Conservation (phyloP, 2,888 invertebrate species). For the Tortrix viridana region DNA sequence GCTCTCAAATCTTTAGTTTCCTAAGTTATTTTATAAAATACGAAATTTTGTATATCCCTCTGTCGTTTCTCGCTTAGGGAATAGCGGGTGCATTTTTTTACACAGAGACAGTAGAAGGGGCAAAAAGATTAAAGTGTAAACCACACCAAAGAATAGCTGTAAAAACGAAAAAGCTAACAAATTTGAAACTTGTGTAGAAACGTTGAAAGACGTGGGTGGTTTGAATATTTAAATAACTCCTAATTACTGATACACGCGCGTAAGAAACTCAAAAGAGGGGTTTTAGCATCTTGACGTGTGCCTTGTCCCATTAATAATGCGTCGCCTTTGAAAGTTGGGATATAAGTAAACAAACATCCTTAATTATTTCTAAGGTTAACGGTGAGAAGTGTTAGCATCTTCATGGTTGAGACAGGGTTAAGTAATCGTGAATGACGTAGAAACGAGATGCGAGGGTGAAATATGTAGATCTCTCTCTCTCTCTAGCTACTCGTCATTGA, state of each 20-base stretch:
- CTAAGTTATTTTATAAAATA: too few species aligned
- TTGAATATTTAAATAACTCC: constrained; percentile 52
- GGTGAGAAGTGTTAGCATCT: constrained; percentile 15
- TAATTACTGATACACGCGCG: constrained; percentile 52
- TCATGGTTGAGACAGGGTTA: neutral
- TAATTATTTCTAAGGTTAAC: constrained; percentile 26
- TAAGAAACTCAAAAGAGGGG: constrained; percentile 55
- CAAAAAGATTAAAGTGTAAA: neutral
- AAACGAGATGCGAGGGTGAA: neutral
- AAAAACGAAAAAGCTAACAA: too few species aligned
- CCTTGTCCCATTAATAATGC: constrained; percentile 54
- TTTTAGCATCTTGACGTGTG: constrained; percentile 50
- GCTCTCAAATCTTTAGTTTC: too few species aligned
- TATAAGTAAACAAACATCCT: constrained; percentile 27
- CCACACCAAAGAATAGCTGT: neutral
- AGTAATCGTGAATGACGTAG: neutral
- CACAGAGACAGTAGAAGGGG: too few species aligned
- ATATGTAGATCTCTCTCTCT: too few species aligned
- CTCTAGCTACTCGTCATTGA: too few species aligned
- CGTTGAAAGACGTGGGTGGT: constrained; percentile 14
- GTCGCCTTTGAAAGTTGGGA: constrained; percentile 23
- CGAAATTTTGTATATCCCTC: too few species aligned
- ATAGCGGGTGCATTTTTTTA: too few species aligned
- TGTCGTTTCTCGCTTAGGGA: too few species aligned
- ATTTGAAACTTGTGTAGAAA: constrained; percentile 11